These are phyloP conservation scores for Poeciliopsis occidentalis DNA, from an alignment of 2,113 vertebrate species.

Conservation along the genomic window DNA sequence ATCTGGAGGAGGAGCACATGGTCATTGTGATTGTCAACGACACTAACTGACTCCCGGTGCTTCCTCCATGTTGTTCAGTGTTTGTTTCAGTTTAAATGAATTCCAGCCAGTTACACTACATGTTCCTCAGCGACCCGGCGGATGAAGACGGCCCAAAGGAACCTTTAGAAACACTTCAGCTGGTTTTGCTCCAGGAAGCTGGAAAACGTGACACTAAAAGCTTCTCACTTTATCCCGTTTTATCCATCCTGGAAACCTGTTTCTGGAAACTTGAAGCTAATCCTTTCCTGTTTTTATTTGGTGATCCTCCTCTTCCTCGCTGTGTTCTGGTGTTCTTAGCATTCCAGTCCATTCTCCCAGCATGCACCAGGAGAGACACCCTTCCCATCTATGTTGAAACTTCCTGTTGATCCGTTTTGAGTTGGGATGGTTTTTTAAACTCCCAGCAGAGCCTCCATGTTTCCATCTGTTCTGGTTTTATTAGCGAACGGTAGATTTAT, in stretches of 20 bases:
- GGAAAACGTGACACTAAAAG: constrained; percentile 54
- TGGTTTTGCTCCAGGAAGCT: constrained; percentile 24
- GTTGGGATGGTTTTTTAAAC: no score
- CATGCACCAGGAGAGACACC: neutral
- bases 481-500: no score
- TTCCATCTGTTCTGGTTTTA: no score
- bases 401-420: no score
- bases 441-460: no score
- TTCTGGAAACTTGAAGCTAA: constrained; percentile 32
- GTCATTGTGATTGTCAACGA: constrained; percentile 95
- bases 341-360: neutral
- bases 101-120: neutral
- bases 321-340: neutral
- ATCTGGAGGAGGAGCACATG: constrained; percentile 96
- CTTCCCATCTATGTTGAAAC: no score
- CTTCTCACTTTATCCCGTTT: constrained; percentile 33
- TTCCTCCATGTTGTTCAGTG: neutral
- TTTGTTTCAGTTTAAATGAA: neutral
- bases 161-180: constrained; percentile 19
- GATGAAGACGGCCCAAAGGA: neutral
- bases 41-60: constrained; percentile 78
- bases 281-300: neutral
- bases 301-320: neutral
- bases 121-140: neutral
- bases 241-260: neutral